Percentiles rank a stretch among this genome's conserved stretches.
phyloP scores from a whole-genome alignment of 2,797 vertebrate species.

The Cyprinodon diabolis region DNA sequence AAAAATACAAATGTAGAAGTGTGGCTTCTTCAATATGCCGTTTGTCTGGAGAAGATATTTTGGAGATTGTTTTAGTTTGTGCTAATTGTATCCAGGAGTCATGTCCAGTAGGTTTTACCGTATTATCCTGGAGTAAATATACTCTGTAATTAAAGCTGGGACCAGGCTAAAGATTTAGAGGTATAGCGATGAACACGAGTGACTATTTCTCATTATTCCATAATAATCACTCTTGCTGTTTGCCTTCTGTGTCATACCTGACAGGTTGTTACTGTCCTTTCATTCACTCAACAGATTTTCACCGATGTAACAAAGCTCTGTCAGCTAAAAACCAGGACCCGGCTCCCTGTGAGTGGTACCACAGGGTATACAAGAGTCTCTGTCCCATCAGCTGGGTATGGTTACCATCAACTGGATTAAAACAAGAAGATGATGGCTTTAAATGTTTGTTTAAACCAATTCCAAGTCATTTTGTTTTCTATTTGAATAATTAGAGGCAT shows the following conservation, averaged over 20 bases:
- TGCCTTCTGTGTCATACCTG: not conserved
- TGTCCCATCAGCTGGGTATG: conserved; percentile 79
- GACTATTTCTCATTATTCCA: not conserved
- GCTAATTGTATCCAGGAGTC: not conserved
- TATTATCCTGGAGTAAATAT: not conserved
- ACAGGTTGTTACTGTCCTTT: not conserved
- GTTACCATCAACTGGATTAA: not conserved
- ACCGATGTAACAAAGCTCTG: conserved; percentile 81
- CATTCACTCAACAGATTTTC: conserved; percentile 67
- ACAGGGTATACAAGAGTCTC: conserved; percentile 80
- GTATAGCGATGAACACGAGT: not conserved
- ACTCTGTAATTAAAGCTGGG: not conserved
- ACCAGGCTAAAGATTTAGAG: not conserved
- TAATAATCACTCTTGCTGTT: not conserved
- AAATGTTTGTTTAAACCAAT: not conserved
- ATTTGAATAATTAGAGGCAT: not conserved
- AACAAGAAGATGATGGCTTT: not conserved
- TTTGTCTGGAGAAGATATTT: not conserved
- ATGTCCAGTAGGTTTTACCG: not conserved
- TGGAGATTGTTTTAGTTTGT: not conserved
- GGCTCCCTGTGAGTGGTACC: conserved; percentile 78
- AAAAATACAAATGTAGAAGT: too few species aligned
- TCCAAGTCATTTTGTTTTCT: not conserved
- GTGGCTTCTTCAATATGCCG: too few species aligned
- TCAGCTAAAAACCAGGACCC: conserved; percentile 74